These are phyloP conservation scores for Microplitis mediator DNA, from an alignment of 1,140 invertebrate genomes.

Conservation along the genomic window DNA sequence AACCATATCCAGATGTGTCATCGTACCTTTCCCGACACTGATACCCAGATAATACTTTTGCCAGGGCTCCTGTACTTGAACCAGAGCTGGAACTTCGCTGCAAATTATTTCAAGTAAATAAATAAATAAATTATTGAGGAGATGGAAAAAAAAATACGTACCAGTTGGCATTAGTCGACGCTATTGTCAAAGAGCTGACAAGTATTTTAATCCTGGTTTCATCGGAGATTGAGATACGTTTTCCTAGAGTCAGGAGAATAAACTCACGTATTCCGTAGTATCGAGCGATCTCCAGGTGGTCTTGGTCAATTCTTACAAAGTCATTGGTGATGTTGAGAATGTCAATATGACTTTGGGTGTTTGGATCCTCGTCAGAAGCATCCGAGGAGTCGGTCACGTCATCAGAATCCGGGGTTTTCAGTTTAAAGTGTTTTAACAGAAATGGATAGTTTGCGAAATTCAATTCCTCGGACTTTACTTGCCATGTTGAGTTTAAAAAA, in stretches of 20 bases:
- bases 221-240: conserved; percentile 67
- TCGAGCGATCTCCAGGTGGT: conserved; percentile 65
- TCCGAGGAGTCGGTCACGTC: conserved; percentile 43
- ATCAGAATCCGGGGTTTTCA: conserved; percentile 43
- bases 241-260: conserved; percentile 74
- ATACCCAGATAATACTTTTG: conserved; percentile 84
- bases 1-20: conserved; percentile 86
- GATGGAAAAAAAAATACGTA: conserved; percentile 47
- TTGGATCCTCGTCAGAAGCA: conserved; percentile 42
- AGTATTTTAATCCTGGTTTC: conserved; percentile 85
- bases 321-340: conserved; percentile 63
- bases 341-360: conserved; percentile 54
- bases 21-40: conserved; percentile 74
- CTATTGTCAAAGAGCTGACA: conserved; percentile 83
- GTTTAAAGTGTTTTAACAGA: conserved; percentile 62
- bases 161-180: conserved; percentile 81
- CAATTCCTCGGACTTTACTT: conserved; percentile 64
- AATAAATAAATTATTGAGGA: conserved; percentile 16
- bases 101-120: conserved; percentile 38
- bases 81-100: conserved; percentile 83
- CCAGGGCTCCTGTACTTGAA: conserved; percentile 82
- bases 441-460: conserved; percentile 71
- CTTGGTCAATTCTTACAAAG: conserved; percentile 67
- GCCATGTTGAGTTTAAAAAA: conserved; percentile 64
- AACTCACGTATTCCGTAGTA: conserved; percentile 88